Conservation (phyloP, 2,113 vertebrate genomes). For the Micronisus gabar region DNA sequence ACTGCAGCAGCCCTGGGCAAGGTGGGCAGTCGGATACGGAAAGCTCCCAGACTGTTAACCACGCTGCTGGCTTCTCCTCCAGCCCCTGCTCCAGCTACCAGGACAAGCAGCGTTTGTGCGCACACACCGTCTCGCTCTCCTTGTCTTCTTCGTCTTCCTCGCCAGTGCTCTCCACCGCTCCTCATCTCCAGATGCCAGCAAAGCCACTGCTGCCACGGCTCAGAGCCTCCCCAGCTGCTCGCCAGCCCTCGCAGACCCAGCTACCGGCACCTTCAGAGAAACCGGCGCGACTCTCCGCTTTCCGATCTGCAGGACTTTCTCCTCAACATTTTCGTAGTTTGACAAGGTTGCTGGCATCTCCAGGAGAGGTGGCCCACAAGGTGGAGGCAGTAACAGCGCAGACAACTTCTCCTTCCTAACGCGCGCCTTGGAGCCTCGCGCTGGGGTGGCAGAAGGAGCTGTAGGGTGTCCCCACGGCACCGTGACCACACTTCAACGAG, state of each 20-base stretch:
- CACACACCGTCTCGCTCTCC: neutral
- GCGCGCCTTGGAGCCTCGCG: rapidly evolving
- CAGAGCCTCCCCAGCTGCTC: rapidly evolving
- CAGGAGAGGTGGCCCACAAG: neutral
- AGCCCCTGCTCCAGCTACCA: neutral
- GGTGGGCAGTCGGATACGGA: rapidly evolving
- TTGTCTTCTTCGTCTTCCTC: neutral
- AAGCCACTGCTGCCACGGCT: neutral
- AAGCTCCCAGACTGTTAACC: neutral
- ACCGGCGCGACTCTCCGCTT: neutral
- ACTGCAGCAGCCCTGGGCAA: neutral
- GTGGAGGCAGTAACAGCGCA: neutral
- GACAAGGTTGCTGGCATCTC: neutral
- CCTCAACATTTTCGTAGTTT: neutral
- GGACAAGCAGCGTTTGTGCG: neutral
- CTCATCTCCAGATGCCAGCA: neutral
- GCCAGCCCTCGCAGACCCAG: neutral
- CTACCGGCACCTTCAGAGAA: rapidly evolving
- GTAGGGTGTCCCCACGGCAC: rapidly evolving
- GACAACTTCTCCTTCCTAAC: neutral
- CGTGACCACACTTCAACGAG: rapidly evolving
- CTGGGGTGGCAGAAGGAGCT: neutral
- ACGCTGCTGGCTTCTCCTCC: neutral
- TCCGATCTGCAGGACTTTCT: neutral
- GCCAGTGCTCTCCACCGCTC: neutral